These are phyloP conservation scores for Kryphioiulus occultus DNA, from an alignment of 2,888 invertebrate genomes.

Conservation along the genomic window DNA sequence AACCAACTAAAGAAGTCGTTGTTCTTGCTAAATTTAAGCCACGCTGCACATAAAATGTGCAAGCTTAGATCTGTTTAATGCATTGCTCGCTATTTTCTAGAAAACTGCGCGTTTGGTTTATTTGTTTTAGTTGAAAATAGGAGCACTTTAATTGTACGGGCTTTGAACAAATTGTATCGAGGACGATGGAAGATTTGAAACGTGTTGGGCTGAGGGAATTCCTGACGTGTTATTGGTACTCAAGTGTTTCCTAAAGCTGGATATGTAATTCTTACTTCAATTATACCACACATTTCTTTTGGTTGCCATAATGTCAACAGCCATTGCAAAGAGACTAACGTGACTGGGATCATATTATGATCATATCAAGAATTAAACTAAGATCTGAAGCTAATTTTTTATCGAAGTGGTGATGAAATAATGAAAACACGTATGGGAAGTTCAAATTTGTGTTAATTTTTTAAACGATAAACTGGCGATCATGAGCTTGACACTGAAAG, in stretches of 20 bases:
- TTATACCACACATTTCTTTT: not conserved
- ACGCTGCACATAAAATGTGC: constrained; percentile 1
- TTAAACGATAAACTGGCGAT: too few species aligned
- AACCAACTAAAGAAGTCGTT: constrained; percentile 20
- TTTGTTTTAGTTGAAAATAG: constrained; percentile 31
- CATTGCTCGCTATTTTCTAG: not conserved
- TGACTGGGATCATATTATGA: too few species aligned
- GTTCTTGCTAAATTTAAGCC: constrained; percentile 21
- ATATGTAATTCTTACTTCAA: not conserved
- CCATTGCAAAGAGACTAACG: too few species aligned
- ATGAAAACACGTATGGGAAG: too few species aligned
- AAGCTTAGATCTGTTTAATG: constrained; percentile 25
- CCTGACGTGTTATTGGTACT: not conserved
- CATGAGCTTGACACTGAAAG: too few species aligned
- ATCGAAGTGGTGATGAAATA: too few species aligned
- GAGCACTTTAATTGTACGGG: constrained; percentile 20
- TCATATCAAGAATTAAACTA: too few species aligned
- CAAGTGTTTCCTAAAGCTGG: not conserved
- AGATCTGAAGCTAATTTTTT: too few species aligned
- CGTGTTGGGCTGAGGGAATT: not conserved
- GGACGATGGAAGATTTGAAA: not conserved
- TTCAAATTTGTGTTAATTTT: too few species aligned
- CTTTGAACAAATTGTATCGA: not conserved
- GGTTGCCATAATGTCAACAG: not conserved
- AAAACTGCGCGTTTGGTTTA: not conserved